Conservation (phyloP, 2,888 invertebrate genomes). For the Aphidoletes aphidimyza region DNA sequence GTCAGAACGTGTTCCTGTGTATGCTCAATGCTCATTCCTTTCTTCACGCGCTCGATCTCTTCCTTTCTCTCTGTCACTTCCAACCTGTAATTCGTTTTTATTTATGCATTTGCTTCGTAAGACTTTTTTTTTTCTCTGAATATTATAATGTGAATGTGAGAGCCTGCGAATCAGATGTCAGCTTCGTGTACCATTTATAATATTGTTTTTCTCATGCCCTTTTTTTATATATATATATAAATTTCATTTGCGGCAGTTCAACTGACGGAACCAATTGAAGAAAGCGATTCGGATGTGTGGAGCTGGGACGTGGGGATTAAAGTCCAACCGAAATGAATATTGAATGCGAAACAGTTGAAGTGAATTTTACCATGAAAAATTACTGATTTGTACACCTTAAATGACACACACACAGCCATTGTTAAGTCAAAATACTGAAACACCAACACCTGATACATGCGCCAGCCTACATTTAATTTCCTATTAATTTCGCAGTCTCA, state of each 20-base stretch:
- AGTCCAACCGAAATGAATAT: not conserved
- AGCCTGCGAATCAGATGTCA: not conserved
- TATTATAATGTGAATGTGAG: not conserved
- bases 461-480: no score
- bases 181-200: conserved; percentile 26
- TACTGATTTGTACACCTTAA: not conserved
- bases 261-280: conserved; percentile 22
- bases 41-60: not conserved
- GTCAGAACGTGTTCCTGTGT: no score
- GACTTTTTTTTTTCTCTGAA: not conserved
- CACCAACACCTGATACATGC: no score
- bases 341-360: not conserved
- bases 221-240: not conserved
- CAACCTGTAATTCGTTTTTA: conserved; percentile 14
- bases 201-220: not conserved
- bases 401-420: not conserved
- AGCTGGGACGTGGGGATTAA: not conserved
- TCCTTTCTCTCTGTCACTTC: no score
- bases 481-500: no score
- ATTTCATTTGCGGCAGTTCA: not conserved
- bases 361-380: conserved; percentile 5
- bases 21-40: not conserved
- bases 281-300: not conserved
- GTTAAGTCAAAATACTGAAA: not conserved
- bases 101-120: not conserved